phyloP scores from a whole-genome alignment of 2,888 invertebrate species.

The Philereme transversata region DNA sequence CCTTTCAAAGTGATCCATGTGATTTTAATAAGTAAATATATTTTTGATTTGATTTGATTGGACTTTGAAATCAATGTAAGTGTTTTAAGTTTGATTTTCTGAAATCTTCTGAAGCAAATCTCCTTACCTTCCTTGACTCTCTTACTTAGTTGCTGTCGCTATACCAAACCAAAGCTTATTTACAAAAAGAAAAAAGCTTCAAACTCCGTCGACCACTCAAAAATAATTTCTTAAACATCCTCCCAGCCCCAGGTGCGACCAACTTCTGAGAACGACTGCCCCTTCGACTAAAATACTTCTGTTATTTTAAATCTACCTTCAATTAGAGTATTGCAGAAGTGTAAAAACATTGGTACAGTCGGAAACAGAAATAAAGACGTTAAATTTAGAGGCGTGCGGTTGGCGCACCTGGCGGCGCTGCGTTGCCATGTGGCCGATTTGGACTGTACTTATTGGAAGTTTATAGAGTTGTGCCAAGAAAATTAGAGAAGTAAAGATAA shows the following conservation, averaged over 20 bases:
- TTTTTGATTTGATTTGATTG: too few relatives aligned
- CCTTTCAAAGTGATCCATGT: too few relatives aligned
- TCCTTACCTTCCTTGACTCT: too few relatives aligned
- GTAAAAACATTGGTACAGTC: constrained; percentile 63
- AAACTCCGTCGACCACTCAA: constrained; percentile 19
- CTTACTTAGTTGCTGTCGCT: too few relatives aligned
- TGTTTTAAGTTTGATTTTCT: too few relatives aligned
- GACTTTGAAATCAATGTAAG: too few relatives aligned
- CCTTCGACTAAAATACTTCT: constrained; percentile 34
- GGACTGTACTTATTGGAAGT: constrained; percentile 61
- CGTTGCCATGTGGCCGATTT: constrained; percentile 58
- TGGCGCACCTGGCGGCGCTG: constrained; percentile 75
- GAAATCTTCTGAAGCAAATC: too few relatives aligned
- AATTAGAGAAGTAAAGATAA: too few relatives aligned
- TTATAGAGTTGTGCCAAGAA: constrained; percentile 45
- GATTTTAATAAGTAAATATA: too few relatives aligned
- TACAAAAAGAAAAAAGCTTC: background rate
- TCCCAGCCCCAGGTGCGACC: constrained; percentile 34
- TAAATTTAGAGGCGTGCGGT: constrained; percentile 81
- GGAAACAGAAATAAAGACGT: constrained; percentile 80
- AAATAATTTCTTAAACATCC: constrained; percentile 35
- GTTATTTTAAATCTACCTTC: constrained; percentile 38
- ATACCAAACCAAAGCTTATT: too few relatives aligned
- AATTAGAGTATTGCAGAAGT: constrained; percentile 38
- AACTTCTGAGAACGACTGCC: constrained; percentile 24